These are phyloP conservation scores for Camelus dromedarius DNA, from an alignment of 2,113 vertebrate species.

Conservation along the genomic window DNA sequence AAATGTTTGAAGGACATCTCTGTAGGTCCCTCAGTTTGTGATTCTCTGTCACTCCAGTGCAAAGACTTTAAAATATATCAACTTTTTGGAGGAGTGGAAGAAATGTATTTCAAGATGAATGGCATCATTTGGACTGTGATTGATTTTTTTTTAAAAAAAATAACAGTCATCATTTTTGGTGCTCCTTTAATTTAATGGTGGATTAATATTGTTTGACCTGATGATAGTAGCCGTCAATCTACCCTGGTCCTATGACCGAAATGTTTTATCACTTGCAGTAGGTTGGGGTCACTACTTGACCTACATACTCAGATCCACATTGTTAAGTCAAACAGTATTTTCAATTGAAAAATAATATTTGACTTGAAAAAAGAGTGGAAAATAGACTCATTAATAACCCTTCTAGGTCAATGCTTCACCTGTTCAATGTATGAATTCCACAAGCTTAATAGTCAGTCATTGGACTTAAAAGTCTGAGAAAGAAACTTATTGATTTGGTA, in stretches of 20 bases:
- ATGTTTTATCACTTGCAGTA: slow-evolving; percentile 15
- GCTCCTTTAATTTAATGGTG: slow-evolving; percentile 62
- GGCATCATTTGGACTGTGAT: slow-evolving; percentile 64
- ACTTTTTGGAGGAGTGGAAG: neutral
- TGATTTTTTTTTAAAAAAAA: slow-evolving; percentile 54
- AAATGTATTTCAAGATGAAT: slow-evolving; percentile 45
- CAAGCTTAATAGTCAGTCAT: slow-evolving; percentile 32
- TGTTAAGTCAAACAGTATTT: slow-evolving; percentile 43
- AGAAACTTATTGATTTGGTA: slow-evolving; percentile 69
- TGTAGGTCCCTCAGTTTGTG: neutral
- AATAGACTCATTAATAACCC: neutral
- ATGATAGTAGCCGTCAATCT: slow-evolving; percentile 57
- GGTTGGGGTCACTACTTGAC: neutral
- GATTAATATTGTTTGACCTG: slow-evolving; percentile 61
- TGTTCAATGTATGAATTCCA: slow-evolving; percentile 40
- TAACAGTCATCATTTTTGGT: slow-evolving; percentile 60
- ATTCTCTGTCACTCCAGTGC: neutral
- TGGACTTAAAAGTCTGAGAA: slow-evolving; percentile 61
- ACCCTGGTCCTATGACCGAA: neutral
- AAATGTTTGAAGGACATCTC: neutral
- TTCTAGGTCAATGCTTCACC: neutral
- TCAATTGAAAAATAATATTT: slow-evolving; percentile 34
- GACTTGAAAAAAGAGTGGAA: neutral
- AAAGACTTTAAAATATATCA: slow-evolving; percentile 34
- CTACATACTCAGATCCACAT: neutral